Conservation (phyloP, 1,140 invertebrate genomes). For the Chelonus insularis region DNA sequence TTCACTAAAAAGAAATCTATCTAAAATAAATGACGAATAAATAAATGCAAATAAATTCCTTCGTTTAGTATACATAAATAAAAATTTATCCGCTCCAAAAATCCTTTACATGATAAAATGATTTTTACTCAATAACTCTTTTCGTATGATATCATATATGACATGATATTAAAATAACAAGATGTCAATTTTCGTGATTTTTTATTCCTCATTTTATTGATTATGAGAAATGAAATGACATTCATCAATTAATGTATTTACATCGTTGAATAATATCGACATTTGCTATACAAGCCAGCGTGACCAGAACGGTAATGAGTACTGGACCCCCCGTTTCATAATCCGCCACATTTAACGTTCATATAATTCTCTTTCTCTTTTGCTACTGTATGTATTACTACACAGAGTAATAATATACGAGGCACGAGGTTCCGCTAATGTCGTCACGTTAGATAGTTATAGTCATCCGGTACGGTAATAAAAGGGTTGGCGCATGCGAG, state of each 20-base stretch:
- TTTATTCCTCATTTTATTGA: not conserved
- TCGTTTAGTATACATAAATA: too few species aligned
- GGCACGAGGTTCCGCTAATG: conserved; percentile 44
- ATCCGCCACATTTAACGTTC: conserved; percentile 16
- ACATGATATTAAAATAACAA: not conserved
- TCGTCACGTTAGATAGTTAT: conserved; percentile 53
- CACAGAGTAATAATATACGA: conserved; percentile 43
- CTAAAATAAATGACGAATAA: too few species aligned
- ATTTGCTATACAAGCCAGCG: conserved; percentile 14
- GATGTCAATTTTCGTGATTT: not conserved
- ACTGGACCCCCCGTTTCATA: conserved; percentile 17
- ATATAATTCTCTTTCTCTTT: conserved; percentile 15
- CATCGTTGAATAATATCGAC: conserved; percentile 11
- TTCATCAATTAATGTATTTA: conserved; percentile 1
- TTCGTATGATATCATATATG: too few species aligned
- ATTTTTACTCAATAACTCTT: too few species aligned
- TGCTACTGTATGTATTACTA: conserved; percentile 22
- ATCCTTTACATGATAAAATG: too few species aligned
- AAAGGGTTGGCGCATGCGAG: conserved; percentile 44
- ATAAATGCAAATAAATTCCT: too few species aligned
- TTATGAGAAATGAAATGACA: not conserved
- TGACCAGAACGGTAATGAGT: conserved; percentile 28
- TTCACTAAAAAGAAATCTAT: too few species aligned
- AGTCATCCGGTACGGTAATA: conserved; percentile 52
- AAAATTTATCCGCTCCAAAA: too few species aligned